Percentiles rank a stretch among this genome's conserved stretches.
These are phyloP conservation scores for Leucopternis melanops DNA, from an alignment of 2,113 vertebrate species.

Conservation along the genomic window DNA sequence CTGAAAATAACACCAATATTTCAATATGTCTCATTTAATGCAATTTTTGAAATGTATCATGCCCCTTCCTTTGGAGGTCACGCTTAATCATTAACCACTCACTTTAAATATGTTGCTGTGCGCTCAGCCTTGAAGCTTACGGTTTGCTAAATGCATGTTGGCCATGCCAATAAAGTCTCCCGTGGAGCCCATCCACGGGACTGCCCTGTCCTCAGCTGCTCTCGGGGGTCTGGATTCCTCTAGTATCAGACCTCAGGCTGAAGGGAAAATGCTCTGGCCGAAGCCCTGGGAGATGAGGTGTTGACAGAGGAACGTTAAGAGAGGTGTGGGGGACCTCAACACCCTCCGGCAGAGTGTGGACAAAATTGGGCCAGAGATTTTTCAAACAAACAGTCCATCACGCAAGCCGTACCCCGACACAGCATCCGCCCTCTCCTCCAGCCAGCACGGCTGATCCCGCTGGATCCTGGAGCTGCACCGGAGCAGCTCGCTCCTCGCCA, in stretches of 20 bases:
- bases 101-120: background rate
- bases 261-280: rapidly evolving
- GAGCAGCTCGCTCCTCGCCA: background rate
- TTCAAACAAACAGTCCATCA: background rate
- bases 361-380: background rate
- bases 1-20: background rate
- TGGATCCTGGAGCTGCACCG: rapidly evolving
- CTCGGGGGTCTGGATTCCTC: background rate
- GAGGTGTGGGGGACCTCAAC: background rate
- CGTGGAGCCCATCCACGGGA: rapidly evolving
- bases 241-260: background rate
- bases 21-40: background rate
- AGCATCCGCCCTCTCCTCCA: background rate
- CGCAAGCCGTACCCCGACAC: rapidly evolving
- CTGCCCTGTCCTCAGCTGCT: rapidly evolving
- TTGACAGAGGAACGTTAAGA: background rate
- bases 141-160: rapidly evolving
- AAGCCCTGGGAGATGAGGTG: background rate
- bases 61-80: background rate
- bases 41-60: background rate
- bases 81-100: background rate
- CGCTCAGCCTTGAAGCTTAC: background rate
- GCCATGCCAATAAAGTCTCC: background rate
- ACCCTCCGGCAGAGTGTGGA: background rate
- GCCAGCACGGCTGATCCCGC: rapidly evolving